Base-by-base conservation (phyloP, 2,888 invertebrate species). In the Sturmia bella region DNA sequence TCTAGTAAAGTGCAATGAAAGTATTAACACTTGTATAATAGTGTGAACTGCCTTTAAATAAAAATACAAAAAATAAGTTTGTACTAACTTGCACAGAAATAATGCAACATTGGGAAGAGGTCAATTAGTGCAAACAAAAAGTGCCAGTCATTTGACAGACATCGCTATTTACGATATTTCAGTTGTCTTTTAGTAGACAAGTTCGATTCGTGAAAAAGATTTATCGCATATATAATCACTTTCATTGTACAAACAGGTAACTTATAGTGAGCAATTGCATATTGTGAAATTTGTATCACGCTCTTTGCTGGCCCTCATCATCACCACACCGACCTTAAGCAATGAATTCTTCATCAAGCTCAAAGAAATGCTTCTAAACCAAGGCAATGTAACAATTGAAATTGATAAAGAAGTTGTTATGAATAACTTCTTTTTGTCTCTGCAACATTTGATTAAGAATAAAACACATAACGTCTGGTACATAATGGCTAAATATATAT, bases 381-480 rank as follows among this genome's bases (percentile, higher is more conserved):
- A 80, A 0, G 72, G 84, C 86, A 37, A 68, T 86, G 9, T 37
- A n/a, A 43, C 57, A 1, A 15, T 52, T 0, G 84, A 75, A 27
- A 63, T 57, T 6, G 87, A 89, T 70, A 32, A 83, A 17, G 86
- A 87, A 41, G 85, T 87, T 15, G 87, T 86, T 1, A 84, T 85
- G 4, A 85, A 86, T 4, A 86, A 89, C 59, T 91, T 91, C 86
- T 88, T 89, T 70, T 68, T 84, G 21, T 88, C 89, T 0, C 57
- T 91, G 24, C 89, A 90, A 74, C 85, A 87, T 15, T 80, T 91
- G 13, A 85, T 89, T 15, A 91, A 90, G 83, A 87, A 86, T 5
- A 91, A 90, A 84, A 87, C 89, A 52, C 88, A 91, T 41, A 85
- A 86, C 59, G 85, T 87, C 59, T 90, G 90, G 89, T 91, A 90